A percentile compares a stretch with the other conserved stretches of the same genome.
Evolutionary conservation across 2,113 vertebrate species (phyloP).

Genomic region (Mustela lutreola): DNA sequence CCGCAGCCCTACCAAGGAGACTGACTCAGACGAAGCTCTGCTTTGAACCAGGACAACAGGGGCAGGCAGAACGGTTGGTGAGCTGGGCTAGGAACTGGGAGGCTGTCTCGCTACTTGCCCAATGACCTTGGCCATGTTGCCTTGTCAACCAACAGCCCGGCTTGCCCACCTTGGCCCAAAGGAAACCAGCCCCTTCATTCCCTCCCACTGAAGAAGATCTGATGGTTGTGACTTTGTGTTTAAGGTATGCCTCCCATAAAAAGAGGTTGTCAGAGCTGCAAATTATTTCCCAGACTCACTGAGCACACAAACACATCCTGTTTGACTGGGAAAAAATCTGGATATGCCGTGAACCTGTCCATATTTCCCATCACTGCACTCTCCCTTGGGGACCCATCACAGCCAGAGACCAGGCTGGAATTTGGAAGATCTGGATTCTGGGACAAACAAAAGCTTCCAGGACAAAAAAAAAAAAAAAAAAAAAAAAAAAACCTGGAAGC

Average conservation of each 20-base stretch:
- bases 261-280: conserved; percentile 35
- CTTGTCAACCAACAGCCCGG: neutral
- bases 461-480: too few relatives aligned
- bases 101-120: neutral
- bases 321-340: conserved; percentile 19
- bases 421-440: neutral
- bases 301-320: neutral
- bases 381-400: neutral
- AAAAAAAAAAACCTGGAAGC: neutral
- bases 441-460: too few relatives aligned
- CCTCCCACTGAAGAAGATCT: neutral
- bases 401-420: neutral
- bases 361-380: neutral
- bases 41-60: neutral
- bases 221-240: neutral
- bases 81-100: neutral
- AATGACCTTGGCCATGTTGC: conserved; percentile 29
- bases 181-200: neutral
- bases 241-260: neutral
- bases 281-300: conserved; percentile 51
- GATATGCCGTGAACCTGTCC: neutral
- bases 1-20: neutral
- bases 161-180: neutral
- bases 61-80: neutral
- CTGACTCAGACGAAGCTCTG: neutral